Conservation (phyloP, 35 echinoderm and acorn worm species). For the Acanthaster planci region DNA sequence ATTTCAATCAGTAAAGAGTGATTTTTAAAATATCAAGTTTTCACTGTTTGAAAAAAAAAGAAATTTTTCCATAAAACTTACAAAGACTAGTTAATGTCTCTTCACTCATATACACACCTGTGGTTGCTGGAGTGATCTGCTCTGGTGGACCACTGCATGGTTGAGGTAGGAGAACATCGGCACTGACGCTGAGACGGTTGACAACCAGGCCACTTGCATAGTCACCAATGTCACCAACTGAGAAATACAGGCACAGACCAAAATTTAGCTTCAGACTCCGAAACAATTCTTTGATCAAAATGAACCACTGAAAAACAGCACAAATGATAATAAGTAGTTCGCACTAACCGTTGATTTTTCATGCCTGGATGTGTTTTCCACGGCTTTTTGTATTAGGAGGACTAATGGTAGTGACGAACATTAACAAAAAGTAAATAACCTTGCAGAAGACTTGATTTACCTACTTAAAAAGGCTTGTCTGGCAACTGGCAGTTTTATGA, state of each 20-base stretch:
- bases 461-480: no score
- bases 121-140: slow-evolving; percentile 17
- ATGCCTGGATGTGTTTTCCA: neutral
- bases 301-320: no score
- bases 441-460: neutral
- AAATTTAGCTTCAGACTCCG: neutral
- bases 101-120: neutral
- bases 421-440: neutral
- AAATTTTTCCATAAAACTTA: no score
- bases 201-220: slow-evolving; percentile 16
- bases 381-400: no score
- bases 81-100: neutral
- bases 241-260: neutral
- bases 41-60: neutral
- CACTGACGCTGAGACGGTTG: slow-evolving; percentile 23
- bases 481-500: neutral
- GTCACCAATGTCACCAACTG: neutral
- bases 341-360: neutral
- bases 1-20: neutral
- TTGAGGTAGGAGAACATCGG: slow-evolving; percentile 25
- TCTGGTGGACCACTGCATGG: slow-evolving; percentile 34
- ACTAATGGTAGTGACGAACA: neutral
- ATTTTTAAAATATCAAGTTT: neutral
- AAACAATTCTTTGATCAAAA: no score
- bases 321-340: no score